Evolutionary conservation across 2,113 vertebrate species (phyloP).

Genomic region (Brachypteracias leptosomus): DNA sequence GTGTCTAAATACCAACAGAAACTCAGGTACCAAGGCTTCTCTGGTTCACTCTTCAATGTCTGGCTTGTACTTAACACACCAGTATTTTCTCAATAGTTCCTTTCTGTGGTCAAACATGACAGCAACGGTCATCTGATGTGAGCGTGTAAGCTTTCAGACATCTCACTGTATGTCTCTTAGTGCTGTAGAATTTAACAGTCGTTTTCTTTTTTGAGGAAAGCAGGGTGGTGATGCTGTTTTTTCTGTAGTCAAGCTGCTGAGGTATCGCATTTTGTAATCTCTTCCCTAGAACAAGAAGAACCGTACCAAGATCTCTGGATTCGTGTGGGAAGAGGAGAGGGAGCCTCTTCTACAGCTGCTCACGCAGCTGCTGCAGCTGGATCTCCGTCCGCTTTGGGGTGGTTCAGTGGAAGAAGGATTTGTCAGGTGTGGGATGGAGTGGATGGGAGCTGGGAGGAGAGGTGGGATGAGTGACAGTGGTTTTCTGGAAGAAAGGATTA

Average conservation of each 20-base stretch:
- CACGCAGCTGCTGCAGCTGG: conserved; percentile 88
- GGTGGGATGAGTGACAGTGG: background rate
- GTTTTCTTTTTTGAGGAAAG: background rate
- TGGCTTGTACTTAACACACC: background rate
- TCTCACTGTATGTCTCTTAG: background rate
- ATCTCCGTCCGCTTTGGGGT: conserved; percentile 87
- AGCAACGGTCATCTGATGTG: background rate
- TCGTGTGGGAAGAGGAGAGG: conserved; percentile 88
- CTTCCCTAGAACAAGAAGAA: conserved; percentile 83
- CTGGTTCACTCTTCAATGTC: background rate
- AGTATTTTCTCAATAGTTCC: background rate
- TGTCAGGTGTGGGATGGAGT: conserved; percentile 75
- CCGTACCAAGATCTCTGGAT: conserved; percentile 66
- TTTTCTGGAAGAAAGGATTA: background rate
- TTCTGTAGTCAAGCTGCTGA: background rate
- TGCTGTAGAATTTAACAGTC: background rate
- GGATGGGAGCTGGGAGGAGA: background rate
- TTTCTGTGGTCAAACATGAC: background rate
- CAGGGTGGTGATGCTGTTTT: background rate
- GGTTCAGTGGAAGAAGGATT: conserved; percentile 93
- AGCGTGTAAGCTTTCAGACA: background rate
- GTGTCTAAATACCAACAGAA: background rate
- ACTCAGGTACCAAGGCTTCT: background rate
- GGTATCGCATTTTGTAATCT: background rate
- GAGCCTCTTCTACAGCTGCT: conserved; percentile 81